phyloP scores from a whole-genome alignment of 2,888 invertebrate species.

The Macrosiphum euphorbiae region DNA sequence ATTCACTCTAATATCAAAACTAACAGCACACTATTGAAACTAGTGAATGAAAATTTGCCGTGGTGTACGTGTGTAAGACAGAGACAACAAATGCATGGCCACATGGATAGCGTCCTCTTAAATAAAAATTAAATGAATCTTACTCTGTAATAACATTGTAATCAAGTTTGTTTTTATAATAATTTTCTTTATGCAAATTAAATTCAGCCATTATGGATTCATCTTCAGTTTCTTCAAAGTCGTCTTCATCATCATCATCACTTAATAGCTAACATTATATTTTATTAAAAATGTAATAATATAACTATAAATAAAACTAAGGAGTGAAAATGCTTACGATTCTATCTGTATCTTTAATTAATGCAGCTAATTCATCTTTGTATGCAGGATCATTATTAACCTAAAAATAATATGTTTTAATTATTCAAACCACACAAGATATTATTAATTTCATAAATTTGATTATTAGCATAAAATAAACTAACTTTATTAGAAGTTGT shows the following conservation, averaged over 20 bases:
- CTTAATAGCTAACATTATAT: conserved; percentile 56
- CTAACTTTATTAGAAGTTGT: conserved; percentile 70
- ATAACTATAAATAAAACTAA: conserved; percentile 53
- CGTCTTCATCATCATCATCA: conserved; percentile 68
- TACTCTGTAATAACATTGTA: conserved; percentile 68
- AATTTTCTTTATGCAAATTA: conserved; percentile 86
- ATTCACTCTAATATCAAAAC: no score
- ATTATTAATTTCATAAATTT: neutral
- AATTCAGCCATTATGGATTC: conserved; percentile 78
- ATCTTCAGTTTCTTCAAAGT: conserved; percentile 67
- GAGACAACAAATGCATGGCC: no score
- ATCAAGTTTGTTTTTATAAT: conserved; percentile 90
- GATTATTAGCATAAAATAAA: conserved; percentile 61
- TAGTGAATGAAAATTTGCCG: no score
- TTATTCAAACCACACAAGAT: neutral
- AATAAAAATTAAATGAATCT: conserved; percentile 29
- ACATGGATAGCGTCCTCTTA: neutral
- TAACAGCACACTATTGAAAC: no score
- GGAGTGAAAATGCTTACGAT: conserved; percentile 71
- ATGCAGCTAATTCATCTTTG: conserved; percentile 69
- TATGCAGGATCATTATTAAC: conserved; percentile 43
- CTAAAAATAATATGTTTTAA: conserved; percentile 33
- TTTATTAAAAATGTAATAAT: conserved; percentile 65
- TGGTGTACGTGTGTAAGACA: no score
- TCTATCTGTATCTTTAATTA: conserved; percentile 77